phyloP scores from a whole-genome alignment of 2,888 invertebrate species.

The Diloba caeruleocephala region DNA sequence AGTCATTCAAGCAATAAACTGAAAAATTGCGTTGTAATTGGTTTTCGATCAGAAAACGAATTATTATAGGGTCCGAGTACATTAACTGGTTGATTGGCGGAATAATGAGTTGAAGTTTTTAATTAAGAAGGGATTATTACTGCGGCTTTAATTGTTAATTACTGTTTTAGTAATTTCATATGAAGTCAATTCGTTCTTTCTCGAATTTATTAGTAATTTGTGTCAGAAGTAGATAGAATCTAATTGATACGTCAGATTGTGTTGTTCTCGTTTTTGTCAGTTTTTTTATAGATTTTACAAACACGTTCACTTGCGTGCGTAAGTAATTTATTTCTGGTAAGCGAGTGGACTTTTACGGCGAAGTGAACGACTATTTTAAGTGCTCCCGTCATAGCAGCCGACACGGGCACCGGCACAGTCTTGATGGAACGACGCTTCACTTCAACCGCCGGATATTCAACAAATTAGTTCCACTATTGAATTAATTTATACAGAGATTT shows the following conservation, averaged over 20 bases:
- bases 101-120: slow-evolving; percentile 48
- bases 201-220: slow-evolving; percentile 24
- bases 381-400: slow-evolving; percentile 57
- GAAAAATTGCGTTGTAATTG: slow-evolving; percentile 68
- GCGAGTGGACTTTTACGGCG: slow-evolving; percentile 65
- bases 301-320: slow-evolving; percentile 38
- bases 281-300: slow-evolving; percentile 36
- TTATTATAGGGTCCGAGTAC: slow-evolving; percentile 34
- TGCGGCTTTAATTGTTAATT: slow-evolving; percentile 22
- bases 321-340: slow-evolving; percentile 62
- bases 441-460: slow-evolving; percentile 64
- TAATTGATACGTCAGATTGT: slow-evolving; percentile 25
- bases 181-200: slow-evolving; percentile 19
- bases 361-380: slow-evolving; percentile 69
- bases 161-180: slow-evolving; percentile 19
- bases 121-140: slow-evolving; percentile 32
- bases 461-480: slow-evolving; percentile 71
- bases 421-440: slow-evolving; percentile 61
- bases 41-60: slow-evolving; percentile 63
- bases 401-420: slow-evolving; percentile 37
- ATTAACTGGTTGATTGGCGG: slow-evolving; percentile 34
- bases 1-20: slow-evolving; percentile 71
- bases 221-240: slow-evolving; percentile 14
- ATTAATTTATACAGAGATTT: slow-evolving; percentile 63
- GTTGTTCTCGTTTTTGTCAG: slow-evolving; percentile 18